These are phyloP conservation scores for Anarhynchus alexandrinus DNA, from an alignment of 2,113 vertebrate genomes.

Conservation along the genomic window DNA sequence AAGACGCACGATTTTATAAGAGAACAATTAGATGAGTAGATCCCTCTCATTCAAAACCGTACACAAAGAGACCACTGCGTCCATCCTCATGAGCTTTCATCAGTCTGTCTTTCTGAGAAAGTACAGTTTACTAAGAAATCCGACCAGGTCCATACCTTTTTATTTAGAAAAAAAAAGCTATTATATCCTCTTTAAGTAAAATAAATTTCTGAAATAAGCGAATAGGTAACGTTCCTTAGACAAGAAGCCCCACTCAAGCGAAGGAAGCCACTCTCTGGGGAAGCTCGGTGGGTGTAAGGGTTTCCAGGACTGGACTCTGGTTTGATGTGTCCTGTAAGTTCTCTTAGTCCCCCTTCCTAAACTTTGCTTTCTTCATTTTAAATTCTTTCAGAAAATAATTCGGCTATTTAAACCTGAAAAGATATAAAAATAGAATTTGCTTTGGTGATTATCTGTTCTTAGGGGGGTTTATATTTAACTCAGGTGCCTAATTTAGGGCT, in stretches of 20 bases:
- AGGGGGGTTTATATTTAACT: slow-evolving; percentile 51
- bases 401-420: slow-evolving; percentile 46
- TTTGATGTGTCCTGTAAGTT: neutral
- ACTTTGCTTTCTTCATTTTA: slow-evolving; percentile 32
- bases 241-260: neutral
- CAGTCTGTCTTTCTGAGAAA: neutral
- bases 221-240: neutral
- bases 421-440: slow-evolving; percentile 50
- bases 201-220: neutral
- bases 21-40: neutral
- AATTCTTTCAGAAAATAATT: slow-evolving; percentile 60
- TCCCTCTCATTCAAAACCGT: neutral
- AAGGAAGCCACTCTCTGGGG: neutral
- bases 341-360: neutral
- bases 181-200: neutral
- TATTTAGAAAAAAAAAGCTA: neutral
- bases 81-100: neutral
- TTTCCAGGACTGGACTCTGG: neutral
- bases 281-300: accelerated
- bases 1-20: neutral
- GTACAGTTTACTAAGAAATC: neutral
- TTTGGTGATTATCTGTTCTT: slow-evolving; percentile 54
- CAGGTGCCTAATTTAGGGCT: slow-evolving; percentile 45
- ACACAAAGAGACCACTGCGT: neutral
- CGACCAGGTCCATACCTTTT: neutral